Percentiles rank a stretch among this genome's conserved stretches.
Evolutionary conservation across 2,888 invertebrate genomes (phyloP).

Genomic region (Sialis lutaria): DNA sequence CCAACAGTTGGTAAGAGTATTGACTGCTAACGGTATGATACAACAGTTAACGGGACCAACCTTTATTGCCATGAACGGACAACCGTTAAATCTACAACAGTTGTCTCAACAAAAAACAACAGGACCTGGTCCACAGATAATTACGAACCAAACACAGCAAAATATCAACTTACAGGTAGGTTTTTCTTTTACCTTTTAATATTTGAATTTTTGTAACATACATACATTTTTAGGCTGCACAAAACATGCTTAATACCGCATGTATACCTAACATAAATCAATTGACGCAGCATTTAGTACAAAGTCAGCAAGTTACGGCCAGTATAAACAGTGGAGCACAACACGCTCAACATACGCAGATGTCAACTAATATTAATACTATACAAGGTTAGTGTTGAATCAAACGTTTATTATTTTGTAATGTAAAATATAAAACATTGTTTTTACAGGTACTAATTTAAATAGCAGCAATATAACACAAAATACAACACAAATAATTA

Average conservation of each 20-base stretch:
- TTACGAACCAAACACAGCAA: slow-evolving; percentile 4
- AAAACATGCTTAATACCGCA: not conserved
- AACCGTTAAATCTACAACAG: slow-evolving; percentile 7
- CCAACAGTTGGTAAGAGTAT: slow-evolving; percentile 39
- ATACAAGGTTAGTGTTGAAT: not conserved
- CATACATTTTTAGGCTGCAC: too few species aligned
- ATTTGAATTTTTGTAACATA: too few species aligned
- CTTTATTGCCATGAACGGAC: slow-evolving; percentile 19
- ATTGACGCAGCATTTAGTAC: slow-evolving; percentile 4
- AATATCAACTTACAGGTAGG: not conserved
- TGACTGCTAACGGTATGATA: slow-evolving; percentile 42
- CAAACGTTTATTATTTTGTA: not conserved
- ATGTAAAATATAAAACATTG: not conserved
- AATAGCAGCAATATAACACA: not conserved
- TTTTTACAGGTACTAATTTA: not conserved
- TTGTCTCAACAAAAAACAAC: slow-evolving; percentile 5
- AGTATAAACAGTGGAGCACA: not conserved
- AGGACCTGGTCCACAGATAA: not conserved
- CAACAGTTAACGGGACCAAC: slow-evolving; percentile 31
- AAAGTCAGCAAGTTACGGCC: not conserved
- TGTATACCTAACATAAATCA: slow-evolving; percentile 2
- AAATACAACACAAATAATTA: slow-evolving; percentile 3
- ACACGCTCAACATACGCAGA: not conserved
- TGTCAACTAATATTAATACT: not conserved
- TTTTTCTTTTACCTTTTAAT: too few species aligned